Conservation (phyloP, 2,113 vertebrate species). For the Oncorhynchus kisutch region DNA sequence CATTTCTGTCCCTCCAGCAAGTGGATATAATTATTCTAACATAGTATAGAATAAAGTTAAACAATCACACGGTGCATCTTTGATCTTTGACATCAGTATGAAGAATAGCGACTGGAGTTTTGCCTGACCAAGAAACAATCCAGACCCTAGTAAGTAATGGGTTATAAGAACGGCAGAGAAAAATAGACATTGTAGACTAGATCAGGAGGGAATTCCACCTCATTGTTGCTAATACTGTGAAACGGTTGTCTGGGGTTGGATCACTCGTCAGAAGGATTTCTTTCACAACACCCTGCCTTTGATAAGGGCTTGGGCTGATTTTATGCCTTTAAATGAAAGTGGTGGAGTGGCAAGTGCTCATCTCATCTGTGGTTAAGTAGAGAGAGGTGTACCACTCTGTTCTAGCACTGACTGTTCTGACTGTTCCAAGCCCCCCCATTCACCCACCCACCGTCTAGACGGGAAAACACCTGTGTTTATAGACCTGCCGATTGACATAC, state of each 20-base stretch:
- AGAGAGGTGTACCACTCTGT: slow-evolving; percentile 43
- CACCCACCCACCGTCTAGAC: slow-evolving; percentile 63
- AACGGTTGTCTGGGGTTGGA: slow-evolving; percentile 23
- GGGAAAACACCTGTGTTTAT: slow-evolving; percentile 56
- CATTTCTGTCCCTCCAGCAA: too few relatives aligned
- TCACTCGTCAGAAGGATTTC: slow-evolving; percentile 36
- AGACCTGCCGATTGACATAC: slow-evolving; percentile 49
- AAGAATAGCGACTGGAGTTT: not conserved
- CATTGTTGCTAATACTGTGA: slow-evolving; percentile 22
- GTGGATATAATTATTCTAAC: too few relatives aligned
- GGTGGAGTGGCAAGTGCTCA: slow-evolving; percentile 10
- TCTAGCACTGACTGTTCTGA: slow-evolving; percentile 26
- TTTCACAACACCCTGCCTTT: slow-evolving; percentile 31
- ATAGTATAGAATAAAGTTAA: too few relatives aligned
- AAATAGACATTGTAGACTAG: slow-evolving; percentile 14
- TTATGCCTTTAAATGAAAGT: slow-evolving; percentile 62
- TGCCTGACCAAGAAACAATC: too few relatives aligned
- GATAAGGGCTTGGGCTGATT: slow-evolving; percentile 44
- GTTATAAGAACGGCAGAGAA: not conserved
- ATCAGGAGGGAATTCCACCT: slow-evolving; percentile 34
- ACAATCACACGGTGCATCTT: not conserved
- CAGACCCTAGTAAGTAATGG: too few relatives aligned
- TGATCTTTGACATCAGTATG: not conserved
- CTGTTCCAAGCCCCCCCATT: slow-evolving; percentile 38
- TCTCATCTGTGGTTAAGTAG: slow-evolving; percentile 59